These are phyloP conservation scores for Pocota personata DNA, from an alignment of 2,888 invertebrate genomes.

Conservation along the genomic window DNA sequence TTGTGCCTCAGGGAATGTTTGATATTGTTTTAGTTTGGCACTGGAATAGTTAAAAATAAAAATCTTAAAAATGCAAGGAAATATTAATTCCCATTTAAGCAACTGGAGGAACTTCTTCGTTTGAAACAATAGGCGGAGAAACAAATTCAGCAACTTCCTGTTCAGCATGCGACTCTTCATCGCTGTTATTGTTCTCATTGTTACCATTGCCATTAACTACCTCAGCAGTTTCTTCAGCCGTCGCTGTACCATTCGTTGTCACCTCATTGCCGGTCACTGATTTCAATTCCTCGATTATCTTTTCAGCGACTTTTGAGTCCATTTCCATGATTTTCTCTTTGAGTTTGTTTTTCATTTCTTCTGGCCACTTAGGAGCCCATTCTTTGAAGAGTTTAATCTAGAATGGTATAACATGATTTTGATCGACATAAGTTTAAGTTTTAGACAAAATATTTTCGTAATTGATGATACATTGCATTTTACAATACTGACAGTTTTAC, in stretches of 20 bases:
- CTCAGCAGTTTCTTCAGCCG: conserved; percentile 43
- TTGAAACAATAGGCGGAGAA: conserved; percentile 34
- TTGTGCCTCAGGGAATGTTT: conserved; percentile 40
- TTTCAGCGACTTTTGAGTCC: conserved; percentile 89
- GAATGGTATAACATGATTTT: neutral
- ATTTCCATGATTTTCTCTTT: conserved; percentile 88
- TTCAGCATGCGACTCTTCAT: conserved; percentile 74
- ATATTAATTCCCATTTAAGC: conserved; percentile 62
- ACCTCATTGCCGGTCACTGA: conserved; percentile 49
- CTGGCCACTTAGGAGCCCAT: conserved; percentile 92
- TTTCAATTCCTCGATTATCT: conserved; percentile 85
- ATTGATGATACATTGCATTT: too few relatives aligned
- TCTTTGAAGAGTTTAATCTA: conserved; percentile 92
- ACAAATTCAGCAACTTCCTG: conserved; percentile 67
- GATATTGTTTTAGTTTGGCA: conserved; percentile 24
- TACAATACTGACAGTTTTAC: too few relatives aligned
- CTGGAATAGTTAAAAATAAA: conserved; percentile 1
- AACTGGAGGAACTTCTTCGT: conserved; percentile 75
- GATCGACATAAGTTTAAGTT: too few relatives aligned
- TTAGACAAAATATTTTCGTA: too few relatives aligned
- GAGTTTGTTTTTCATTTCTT: conserved; percentile 88
- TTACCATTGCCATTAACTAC: conserved; percentile 75
- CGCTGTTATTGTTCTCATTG: conserved; percentile 79
- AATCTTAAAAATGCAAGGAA: neutral
- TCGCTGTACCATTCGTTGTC: conserved; percentile 60